Evolutionary conservation across 1,140 invertebrate species (phyloP), one percentile per base, ranked within the genome.

Genomic region (Drosophila rhopaloa): DNA sequence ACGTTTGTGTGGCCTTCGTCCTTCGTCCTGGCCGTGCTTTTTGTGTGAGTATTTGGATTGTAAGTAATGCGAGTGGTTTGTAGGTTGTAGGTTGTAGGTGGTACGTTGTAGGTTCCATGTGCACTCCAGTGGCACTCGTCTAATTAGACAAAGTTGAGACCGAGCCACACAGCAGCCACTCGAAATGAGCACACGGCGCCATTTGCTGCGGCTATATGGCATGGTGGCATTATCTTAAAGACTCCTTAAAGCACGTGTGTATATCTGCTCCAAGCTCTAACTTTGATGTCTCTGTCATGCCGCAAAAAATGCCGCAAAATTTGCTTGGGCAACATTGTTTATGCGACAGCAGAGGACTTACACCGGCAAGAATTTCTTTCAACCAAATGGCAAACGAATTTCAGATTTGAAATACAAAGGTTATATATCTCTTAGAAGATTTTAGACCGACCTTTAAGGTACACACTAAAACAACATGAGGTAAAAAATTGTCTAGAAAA

Each of bases 141-240:
- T 84, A 89, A 89, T 89, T 89, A 89, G 77, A 89, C 84, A 89
- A 81, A 81, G 84, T 84, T 89, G 58, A 84, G 84, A 79, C 75
- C 58, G 46, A 72, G 63, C 54, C 59, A 47, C 58, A 50, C 43
- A 70, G 76, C 76, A 66, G 55, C 59, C 71, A 78, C 66, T 62
- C 62, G 58, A 62, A 76, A 76, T 76, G 76, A 70, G 76, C 60
- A 59, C 60, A 40, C 50, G 66, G 48, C 57, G 55, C 57, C 80
- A 79, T 84, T 80, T 66, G 51, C 67, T 70, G 76, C 14, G 16
- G 32, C 29, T 35, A 51, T 27, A 50, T 38, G 29, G 16, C 37
- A 40, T 51, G 47, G 24, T 29, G 38, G 72, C 29, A 68, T 77
- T 70, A 66, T 59, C 65, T 88, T 82, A 73, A 88, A 82, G 79